A percentile compares a stretch with the other conserved stretches of the same genome.
phyloP scores from a whole-genome alignment of 2,113 vertebrate species.

The human region DNA sequence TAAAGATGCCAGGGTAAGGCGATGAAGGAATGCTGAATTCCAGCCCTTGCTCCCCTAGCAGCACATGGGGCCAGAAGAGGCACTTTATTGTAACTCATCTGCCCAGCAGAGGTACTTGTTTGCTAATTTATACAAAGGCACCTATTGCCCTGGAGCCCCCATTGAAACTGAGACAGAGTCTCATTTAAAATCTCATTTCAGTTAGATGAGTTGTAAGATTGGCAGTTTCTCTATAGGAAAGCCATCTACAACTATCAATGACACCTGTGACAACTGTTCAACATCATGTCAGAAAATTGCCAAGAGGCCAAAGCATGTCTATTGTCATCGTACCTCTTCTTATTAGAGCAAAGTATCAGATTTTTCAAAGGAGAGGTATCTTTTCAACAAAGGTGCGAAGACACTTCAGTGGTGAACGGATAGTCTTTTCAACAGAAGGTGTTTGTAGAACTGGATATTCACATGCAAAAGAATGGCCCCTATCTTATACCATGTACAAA shows the following conservation, averaged over 20 bases:
- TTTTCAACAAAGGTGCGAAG: background rate
- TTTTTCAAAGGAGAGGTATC: background rate
- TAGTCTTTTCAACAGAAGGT: background rate
- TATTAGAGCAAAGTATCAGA: background rate
- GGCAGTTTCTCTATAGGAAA: background rate
- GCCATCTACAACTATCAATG: background rate
- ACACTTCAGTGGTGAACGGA: background rate
- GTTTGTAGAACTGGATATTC: background rate
- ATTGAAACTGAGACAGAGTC: conserved; percentile 3
- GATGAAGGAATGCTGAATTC: background rate
- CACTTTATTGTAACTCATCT: background rate
- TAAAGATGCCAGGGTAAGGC: background rate
- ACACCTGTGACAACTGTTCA: background rate
- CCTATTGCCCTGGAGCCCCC: background rate
- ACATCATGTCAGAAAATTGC: background rate
- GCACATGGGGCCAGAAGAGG: background rate
- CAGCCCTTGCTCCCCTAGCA: background rate
- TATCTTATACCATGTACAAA: background rate
- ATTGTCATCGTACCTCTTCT: background rate
- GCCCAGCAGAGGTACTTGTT: background rate
- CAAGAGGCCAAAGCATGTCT: background rate
- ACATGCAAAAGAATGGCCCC: background rate
- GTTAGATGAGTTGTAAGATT: background rate
- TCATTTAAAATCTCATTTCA: background rate
- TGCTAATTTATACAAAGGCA: background rate